A percentile compares a stretch with the other conserved stretches of the same genome.
Conservation (phyloP, 2,888 invertebrate genomes). For the Ochlodes sylvanus region DNA sequence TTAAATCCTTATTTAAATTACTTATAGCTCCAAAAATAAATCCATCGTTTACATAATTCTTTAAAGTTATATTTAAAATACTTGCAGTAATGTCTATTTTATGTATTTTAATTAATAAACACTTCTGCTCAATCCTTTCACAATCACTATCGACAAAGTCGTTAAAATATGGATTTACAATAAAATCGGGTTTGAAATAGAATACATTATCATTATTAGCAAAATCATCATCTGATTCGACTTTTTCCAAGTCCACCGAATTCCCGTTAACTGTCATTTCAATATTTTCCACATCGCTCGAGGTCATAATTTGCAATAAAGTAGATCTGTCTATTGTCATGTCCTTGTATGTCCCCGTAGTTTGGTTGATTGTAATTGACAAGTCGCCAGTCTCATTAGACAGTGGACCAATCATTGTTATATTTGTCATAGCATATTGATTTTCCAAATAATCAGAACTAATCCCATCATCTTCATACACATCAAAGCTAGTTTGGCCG, state of each 20-base stretch:
- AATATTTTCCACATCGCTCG: slow-evolving; percentile 54
- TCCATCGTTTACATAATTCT: slow-evolving; percentile 55
- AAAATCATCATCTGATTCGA: slow-evolving; percentile 60
- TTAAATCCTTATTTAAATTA: slow-evolving; percentile 46
- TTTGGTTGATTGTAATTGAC: slow-evolving; percentile 61
- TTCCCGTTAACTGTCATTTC: slow-evolving; percentile 63
- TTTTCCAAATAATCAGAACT: slow-evolving; percentile 62
- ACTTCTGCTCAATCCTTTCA: slow-evolving; percentile 54
- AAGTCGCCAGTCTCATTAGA: slow-evolving; percentile 58
- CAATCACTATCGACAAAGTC: slow-evolving; percentile 41
- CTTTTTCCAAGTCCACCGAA: slow-evolving; percentile 54
- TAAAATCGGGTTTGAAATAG: slow-evolving; percentile 60
- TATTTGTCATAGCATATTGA: slow-evolving; percentile 59
- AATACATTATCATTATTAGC: slow-evolving; percentile 58
- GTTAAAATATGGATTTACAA: slow-evolving; percentile 64
- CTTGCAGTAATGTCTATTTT: slow-evolving; percentile 59
- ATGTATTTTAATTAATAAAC: slow-evolving; percentile 65
- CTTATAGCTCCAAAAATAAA: slow-evolving; percentile 54
- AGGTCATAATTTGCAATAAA: slow-evolving; percentile 64
- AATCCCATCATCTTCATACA: slow-evolving; percentile 77
- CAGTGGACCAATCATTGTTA: slow-evolving; percentile 56
- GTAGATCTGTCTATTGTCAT: slow-evolving; percentile 65
- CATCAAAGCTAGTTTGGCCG: slow-evolving; percentile 56
- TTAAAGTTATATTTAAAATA: slow-evolving; percentile 67
- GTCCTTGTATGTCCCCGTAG: slow-evolving; percentile 61